Base-by-base conservation (phyloP, 53 echinoderm and acorn worm genomes). In the Mesocentrotus franciscanus region DNA sequence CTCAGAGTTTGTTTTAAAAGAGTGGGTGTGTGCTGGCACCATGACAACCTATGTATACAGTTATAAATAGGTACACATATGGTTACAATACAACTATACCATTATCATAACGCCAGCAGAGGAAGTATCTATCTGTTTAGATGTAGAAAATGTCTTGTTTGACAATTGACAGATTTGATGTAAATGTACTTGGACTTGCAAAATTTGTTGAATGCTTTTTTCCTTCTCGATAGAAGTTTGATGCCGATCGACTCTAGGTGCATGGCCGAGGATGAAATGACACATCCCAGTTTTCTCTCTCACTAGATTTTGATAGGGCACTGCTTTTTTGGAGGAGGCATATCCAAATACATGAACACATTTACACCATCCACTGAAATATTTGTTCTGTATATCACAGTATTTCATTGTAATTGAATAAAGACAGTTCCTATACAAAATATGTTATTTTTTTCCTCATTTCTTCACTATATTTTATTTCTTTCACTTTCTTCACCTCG, bases 41-140 rank as follows among this genome's bases (percentile, higher is more conserved):
- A 87, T 87, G 87, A 20, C 56, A 87, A 81, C 81, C 7, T 87
- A 35, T 22, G 56, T 85, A 75, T 75, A 75, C 64, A 64, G 17
- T 18, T 16, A 64, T 64, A 64, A 16, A 64, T 64, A 16, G 16
- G 64, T 30, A 66, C 66, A 20, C 22, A 24, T 66, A 29, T 30
- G 30, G 75, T 79, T 79, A 0, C 34, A 78, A 13, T 33, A 10
- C 33, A 78, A 17, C 9, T 71, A 20, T 24, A 18, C 66, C 17
- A 20, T 20, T 68, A 24, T 18, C 20, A 5, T 68, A 22, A 71
- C n/a, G 9, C 24, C 1, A 71, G n/a, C 71, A 71, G 74, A 74
- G 12, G 30, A 10, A 12, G 32, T 10, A 30, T 30, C 29, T 10
- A 30, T 30, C 29, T 30, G 30, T 30, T 30, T 9, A 30, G 74